These are phyloP conservation scores for Frankliniella fusca DNA, from an alignment of 2,888 invertebrate species.

Conservation along the genomic window DNA sequence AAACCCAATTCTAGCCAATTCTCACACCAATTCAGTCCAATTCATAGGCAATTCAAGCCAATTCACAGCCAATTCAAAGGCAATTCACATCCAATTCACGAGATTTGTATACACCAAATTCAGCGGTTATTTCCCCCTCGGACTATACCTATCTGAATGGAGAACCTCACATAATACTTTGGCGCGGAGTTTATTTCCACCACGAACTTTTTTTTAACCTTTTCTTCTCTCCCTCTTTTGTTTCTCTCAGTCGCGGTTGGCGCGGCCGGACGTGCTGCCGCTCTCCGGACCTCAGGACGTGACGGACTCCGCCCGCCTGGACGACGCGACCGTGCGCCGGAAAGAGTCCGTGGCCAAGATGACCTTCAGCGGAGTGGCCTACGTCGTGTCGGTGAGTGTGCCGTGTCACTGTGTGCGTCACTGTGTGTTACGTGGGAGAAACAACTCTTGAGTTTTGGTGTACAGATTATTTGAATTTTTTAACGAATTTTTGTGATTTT, in stretches of 20 bases:
- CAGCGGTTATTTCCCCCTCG: too few species aligned
- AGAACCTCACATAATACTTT: slow-evolving; percentile 19
- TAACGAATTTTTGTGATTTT: too few species aligned
- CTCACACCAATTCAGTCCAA: too few species aligned
- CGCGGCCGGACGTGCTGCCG: slow-evolving; percentile 50
- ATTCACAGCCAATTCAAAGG: too few species aligned
- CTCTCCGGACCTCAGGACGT: slow-evolving; percentile 42
- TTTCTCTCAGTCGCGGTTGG: slow-evolving; percentile 33
- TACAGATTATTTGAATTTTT: too few species aligned
- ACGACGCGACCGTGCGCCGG: slow-evolving; percentile 51
- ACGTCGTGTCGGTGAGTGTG: slow-evolving; percentile 69
- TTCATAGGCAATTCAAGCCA: too few species aligned
- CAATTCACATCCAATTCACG: too few species aligned
- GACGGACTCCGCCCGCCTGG: slow-evolving; percentile 45
- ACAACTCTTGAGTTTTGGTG: too few species aligned
- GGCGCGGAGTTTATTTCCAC: slow-evolving; percentile 7
- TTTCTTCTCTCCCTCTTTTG: not conserved
- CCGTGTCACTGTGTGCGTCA: slow-evolving; percentile 61
- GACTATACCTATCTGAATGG: slow-evolving; percentile 14
- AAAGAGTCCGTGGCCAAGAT: slow-evolving; percentile 80
- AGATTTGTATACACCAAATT: too few species aligned
- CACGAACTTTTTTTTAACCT: slow-evolving; percentile 30
- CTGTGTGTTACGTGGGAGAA: too few species aligned
- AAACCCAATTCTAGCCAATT: too few species aligned
- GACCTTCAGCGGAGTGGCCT: slow-evolving; percentile 73